Base-by-base conservation (phyloP, 2,888 invertebrate genomes). In the Lasius fuliginosus region DNA sequence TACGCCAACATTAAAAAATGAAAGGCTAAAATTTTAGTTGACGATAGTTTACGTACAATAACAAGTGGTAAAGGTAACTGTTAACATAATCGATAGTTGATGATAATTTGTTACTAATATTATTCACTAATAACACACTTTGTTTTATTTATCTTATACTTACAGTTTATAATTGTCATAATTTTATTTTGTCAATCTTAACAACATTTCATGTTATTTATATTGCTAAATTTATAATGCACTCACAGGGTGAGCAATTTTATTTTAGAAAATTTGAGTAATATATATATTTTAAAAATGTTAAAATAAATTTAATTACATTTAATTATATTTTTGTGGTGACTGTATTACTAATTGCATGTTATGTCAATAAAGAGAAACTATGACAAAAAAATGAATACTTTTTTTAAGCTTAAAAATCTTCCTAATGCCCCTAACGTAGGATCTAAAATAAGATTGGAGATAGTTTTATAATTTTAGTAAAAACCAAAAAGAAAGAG, bases 1-100 rank as follows among this genome's bases (percentile, higher is more conserved):
- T 85, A 18, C 85, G 84, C 9, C 69, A 18, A 23, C 56, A 75
- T 74, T 33, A 79, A 4, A 11, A 36, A 18, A 15, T 5, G 15
- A 4, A 40, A 33, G 23, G 23, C 4, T 18, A 71, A 49, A 42
- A 46, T 12, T 46, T 46, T 81, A 60, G 58, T 71, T 40, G 18
- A 60, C 3, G 18, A 23, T 71, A 79, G 42, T 9, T 69, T 12
- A 71, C 15, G 2, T 46, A 36, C 9, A 27, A 30, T 68, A 73
- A 68, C 12, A 6, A 69, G 18, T 5, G n/a, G 8, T 1, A 40
- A 49, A 67, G 18, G 23, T 23, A 23, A 67, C 4, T n/a, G 3
- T 65, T 58, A 15, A 58, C 6, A 42, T 40, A 67, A 15, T 77
- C 8, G 1, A 58, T 79, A 42, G 27, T 15, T 42, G 42, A 27